A percentile compares a stretch with the other conserved stretches of the same genome.
Conservation (phyloP, 2,113 vertebrate species). For the Peucedramus taeniatus region DNA sequence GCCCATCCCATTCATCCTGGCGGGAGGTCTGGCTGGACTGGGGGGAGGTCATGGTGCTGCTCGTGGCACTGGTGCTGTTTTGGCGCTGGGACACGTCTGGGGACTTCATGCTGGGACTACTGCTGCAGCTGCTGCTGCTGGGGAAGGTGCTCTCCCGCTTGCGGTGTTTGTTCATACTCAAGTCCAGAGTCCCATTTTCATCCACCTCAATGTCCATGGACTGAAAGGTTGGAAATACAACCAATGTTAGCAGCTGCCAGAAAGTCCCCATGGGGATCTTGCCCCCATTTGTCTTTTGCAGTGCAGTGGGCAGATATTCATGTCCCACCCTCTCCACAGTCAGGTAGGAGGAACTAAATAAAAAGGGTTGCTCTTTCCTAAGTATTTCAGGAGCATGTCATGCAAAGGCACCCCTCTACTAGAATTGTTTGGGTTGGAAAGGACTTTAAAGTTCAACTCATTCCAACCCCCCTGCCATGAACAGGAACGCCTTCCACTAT, state of each 20-base stretch:
- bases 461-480: neutral
- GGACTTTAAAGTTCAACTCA: neutral
- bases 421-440: neutral
- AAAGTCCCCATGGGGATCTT: neutral
- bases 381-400: neutral
- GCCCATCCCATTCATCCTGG: slow-evolving; percentile 95
- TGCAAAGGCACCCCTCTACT: neutral
- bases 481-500: neutral
- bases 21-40: slow-evolving; percentile 86
- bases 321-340: neutral
- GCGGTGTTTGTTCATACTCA: slow-evolving; percentile 96
- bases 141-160: slow-evolving; percentile 78
- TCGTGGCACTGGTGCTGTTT: slow-evolving; percentile 76
- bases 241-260: neutral
- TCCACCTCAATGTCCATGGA: slow-evolving; percentile 93
- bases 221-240: slow-evolving; percentile 62
- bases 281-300: neutral
- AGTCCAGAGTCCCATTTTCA: slow-evolving; percentile 94
- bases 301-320: neutral
- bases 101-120: slow-evolving; percentile 85
- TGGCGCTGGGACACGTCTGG: slow-evolving; percentile 85
- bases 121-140: slow-evolving; percentile 80
- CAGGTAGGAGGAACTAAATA: neutral
- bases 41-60: slow-evolving; percentile 88
- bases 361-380: neutral